These are phyloP conservation scores for Leptinotarsa lineolata DNA, from an alignment of 1,140 invertebrate genomes.

Conservation along the genomic window DNA sequence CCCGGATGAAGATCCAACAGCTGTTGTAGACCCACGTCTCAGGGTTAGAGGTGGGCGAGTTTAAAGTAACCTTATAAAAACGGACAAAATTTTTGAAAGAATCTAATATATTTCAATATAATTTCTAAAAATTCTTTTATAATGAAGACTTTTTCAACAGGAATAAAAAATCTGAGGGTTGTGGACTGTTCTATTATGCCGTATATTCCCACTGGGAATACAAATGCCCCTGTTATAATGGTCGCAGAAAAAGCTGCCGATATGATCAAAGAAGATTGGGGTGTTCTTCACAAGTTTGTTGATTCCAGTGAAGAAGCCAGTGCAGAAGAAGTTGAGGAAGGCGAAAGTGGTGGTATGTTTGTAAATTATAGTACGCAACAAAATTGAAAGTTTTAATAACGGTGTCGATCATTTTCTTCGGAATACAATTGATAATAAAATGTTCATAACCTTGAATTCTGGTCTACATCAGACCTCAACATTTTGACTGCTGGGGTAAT, in stretches of 20 bases:
- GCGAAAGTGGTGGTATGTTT: neutral
- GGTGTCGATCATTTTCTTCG: too few relatives aligned
- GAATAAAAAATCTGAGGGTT: slow-evolving; percentile 71
- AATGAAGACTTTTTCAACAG: slow-evolving; percentile 47
- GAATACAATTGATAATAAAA: too few relatives aligned
- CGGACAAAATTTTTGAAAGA: too few relatives aligned
- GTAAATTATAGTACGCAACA: too few relatives aligned
- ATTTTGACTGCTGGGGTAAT: too few relatives aligned
- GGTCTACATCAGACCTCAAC: too few relatives aligned
- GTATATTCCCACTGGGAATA: slow-evolving; percentile 71
- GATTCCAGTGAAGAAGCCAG: slow-evolving; percentile 30
- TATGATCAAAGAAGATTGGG: slow-evolving; percentile 68
- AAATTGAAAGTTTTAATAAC: too few relatives aligned
- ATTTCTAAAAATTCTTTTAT: too few relatives aligned
- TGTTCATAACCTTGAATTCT: too few relatives aligned
- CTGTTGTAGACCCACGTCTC: slow-evolving; percentile 71
- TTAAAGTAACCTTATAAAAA: too few relatives aligned
- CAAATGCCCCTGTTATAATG: slow-evolving; percentile 77
- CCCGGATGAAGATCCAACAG: slow-evolving; percentile 60
- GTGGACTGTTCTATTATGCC: slow-evolving; percentile 84
- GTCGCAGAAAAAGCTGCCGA: slow-evolving; percentile 79
- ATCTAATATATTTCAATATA: too few relatives aligned
- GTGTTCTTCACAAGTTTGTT: slow-evolving; percentile 28
- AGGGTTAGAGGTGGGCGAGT: slow-evolving; percentile 57
- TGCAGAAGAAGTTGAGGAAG: slow-evolving; percentile 21